Evolutionary conservation across 2,797 vertebrate species (phyloP).

Genomic region (Triplophysa yarkandensis): DNA sequence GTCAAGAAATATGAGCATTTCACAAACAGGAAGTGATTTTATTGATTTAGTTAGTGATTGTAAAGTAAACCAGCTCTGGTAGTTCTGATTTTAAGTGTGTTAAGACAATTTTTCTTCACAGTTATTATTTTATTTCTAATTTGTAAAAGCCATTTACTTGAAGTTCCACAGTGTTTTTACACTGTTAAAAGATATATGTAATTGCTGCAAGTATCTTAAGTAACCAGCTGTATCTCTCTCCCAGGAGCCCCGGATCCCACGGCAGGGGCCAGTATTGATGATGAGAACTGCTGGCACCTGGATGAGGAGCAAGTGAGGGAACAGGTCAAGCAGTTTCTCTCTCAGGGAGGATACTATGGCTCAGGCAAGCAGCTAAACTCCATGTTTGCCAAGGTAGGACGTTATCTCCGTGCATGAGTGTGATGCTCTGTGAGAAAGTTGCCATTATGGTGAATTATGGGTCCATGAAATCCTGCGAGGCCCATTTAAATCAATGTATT

Average conservation of each 20-base stretch:
- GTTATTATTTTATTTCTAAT: neutral
- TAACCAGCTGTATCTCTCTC: slow-evolving; percentile 40
- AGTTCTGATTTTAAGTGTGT: neutral
- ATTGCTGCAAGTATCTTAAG: slow-evolving; percentile 23
- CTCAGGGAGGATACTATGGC: slow-evolving; percentile 96
- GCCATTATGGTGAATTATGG: slow-evolving; percentile 54
- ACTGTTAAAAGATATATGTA: neutral
- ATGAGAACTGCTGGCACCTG: slow-evolving; percentile 98
- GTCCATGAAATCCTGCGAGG: slow-evolving; percentile 51
- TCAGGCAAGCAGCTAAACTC: slow-evolving; percentile 98
- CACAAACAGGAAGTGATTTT: slow-evolving; percentile 4
- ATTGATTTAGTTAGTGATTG: slow-evolving; percentile 5
- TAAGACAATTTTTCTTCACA: neutral
- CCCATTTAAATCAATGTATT: slow-evolving; percentile 59
- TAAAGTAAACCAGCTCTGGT: neutral
- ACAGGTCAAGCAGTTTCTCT: slow-evolving; percentile 96
- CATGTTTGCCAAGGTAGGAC: slow-evolving; percentile 92
- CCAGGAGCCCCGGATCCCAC: slow-evolving; percentile 95
- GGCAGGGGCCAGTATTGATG: slow-evolving; percentile 94
- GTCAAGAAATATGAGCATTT: slow-evolving; percentile 11
- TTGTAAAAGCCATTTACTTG: slow-evolving; percentile 9
- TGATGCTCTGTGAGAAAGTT: slow-evolving; percentile 42
- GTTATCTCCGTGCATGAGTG: neutral
- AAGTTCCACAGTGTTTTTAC: slow-evolving; percentile 3
- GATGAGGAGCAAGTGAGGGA: slow-evolving; percentile 97